Conservation (phyloP, 1,140 invertebrate genomes). For the Cyrtorhinus lividipennis region DNA sequence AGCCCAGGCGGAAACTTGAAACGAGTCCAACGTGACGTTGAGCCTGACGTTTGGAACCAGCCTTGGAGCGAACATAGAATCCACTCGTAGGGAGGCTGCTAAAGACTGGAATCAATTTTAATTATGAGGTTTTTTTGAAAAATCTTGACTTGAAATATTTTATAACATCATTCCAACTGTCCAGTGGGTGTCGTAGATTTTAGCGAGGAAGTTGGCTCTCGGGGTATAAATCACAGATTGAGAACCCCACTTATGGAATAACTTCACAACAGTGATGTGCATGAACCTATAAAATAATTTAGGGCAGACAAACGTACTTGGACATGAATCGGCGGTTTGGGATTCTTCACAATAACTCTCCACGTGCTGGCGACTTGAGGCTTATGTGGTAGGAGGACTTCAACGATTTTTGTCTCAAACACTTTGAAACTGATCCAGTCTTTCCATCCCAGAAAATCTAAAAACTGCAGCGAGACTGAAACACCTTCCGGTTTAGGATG, state of each 20-base stretch:
- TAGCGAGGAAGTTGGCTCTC: no score
- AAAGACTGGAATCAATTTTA: conserved; percentile 42
- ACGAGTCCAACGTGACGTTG: conserved; percentile 36
- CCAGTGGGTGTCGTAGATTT: no score
- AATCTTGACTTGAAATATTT: no score
- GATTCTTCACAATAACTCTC: conserved; percentile 34
- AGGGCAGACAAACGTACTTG: conserved; percentile 12
- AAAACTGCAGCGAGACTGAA: neutral
- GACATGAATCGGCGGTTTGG: neutral
- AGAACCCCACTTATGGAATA: no score
- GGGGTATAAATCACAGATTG: no score
- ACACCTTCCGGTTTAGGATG: conserved; percentile 4
- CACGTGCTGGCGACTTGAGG: conserved; percentile 34
- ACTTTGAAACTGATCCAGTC: conserved; percentile 45
- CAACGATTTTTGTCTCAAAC: conserved; percentile 46
- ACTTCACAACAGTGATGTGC: no score
- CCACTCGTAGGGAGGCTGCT: conserved; percentile 58
- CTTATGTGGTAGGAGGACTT: conserved; percentile 36
- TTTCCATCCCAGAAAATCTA: conserved; percentile 32
- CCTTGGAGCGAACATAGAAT: conserved; percentile 56
- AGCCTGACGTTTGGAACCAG: conserved; percentile 47
- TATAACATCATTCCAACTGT: no score
- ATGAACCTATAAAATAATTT: no score
- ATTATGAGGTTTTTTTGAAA: no score
- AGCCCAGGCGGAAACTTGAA: conserved; percentile 31